These are phyloP conservation scores for Odontomyia ornata DNA, from an alignment of 2,888 invertebrate genomes.

Conservation along the genomic window DNA sequence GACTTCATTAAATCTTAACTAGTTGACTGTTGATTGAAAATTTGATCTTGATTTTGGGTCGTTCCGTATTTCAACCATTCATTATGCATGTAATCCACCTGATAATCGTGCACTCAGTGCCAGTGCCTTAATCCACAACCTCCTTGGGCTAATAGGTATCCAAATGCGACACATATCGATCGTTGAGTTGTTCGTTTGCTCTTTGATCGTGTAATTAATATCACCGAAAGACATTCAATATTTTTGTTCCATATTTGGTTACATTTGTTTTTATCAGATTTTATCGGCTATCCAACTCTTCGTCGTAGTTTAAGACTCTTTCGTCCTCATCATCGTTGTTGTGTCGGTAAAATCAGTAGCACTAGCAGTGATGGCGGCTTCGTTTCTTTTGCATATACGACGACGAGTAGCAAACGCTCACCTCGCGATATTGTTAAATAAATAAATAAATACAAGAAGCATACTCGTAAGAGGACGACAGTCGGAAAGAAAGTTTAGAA, in stretches of 20 bases:
- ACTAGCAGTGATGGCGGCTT: background rate
- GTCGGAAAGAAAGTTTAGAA: slow-evolving; percentile 24
- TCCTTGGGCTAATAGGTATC: background rate
- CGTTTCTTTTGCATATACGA: slow-evolving; percentile 4
- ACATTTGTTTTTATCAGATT: slow-evolving; percentile 40
- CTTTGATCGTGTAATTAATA: slow-evolving; percentile 43
- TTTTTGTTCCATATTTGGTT: slow-evolving; percentile 43
- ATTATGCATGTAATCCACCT: background rate
- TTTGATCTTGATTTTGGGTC: slow-evolving; percentile 36
- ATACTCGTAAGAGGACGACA: background rate
- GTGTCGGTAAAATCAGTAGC: too few relatives aligned
- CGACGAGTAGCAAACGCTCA: too few relatives aligned
- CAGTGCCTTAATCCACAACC: background rate
- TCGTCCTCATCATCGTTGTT: background rate
- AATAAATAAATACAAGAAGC: background rate
- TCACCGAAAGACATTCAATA: slow-evolving; percentile 27
- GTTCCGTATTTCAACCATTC: background rate
- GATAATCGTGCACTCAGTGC: background rate
- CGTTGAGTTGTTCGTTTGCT: background rate
- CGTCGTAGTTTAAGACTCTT: background rate
- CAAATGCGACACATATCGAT: slow-evolving; percentile 10
- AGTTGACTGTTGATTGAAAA: slow-evolving; percentile 12
- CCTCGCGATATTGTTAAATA: background rate
- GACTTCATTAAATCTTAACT: background rate
- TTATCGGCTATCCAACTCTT: background rate